These are phyloP conservation scores for Laterallus jamaicensis DNA, from an alignment of 2,113 vertebrate species.

Conservation along the genomic window DNA sequence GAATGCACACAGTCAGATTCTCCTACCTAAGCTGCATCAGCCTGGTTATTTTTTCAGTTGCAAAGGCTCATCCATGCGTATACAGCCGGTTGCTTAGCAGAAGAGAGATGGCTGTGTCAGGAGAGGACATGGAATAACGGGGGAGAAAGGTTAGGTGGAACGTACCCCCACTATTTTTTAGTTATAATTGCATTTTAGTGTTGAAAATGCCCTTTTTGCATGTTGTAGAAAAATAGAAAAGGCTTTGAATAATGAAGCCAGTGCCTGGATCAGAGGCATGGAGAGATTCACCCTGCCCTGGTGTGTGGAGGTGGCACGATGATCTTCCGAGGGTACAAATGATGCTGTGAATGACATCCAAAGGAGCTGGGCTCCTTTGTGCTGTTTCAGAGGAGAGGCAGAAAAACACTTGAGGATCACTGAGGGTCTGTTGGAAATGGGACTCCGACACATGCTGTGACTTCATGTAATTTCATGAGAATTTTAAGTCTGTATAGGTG, in stretches of 20 bases:
- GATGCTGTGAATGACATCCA: neutral
- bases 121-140: neutral
- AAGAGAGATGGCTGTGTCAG: constrained; percentile 15
- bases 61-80: constrained; percentile 57
- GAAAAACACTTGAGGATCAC: neutral
- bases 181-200: neutral
- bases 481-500: neutral
- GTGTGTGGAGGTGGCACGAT: neutral
- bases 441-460: neutral
- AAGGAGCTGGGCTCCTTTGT: neutral
- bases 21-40: constrained; percentile 58
- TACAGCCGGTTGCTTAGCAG: constrained; percentile 11
- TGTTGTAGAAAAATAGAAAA: neutral
- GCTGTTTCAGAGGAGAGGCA: neutral
- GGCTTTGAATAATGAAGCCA: neutral
- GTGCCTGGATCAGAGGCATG: neutral
- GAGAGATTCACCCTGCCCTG: neutral
- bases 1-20: constrained; percentile 51
- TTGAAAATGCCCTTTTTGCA: neutral
- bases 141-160: neutral
- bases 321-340: neutral
- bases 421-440: neutral
- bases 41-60: constrained; percentile 37
- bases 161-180: neutral
- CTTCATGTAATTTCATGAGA: neutral